phyloP scores from a whole-genome alignment of 2,888 invertebrate species.

The Drosophila falleni region DNA sequence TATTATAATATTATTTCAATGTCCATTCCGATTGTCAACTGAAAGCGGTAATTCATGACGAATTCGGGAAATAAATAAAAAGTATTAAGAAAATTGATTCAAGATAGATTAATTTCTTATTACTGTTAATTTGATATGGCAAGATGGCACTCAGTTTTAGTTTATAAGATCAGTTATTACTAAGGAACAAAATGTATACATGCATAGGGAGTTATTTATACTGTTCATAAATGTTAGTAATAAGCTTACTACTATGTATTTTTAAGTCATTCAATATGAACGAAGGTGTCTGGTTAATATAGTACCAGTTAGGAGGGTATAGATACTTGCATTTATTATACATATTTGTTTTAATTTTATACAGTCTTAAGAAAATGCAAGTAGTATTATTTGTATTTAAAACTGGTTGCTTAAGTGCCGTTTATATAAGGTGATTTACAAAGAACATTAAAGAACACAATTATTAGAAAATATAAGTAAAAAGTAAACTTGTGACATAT shows the following conservation, averaged over 20 bases:
- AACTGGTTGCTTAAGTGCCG: constrained; percentile 30
- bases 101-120: constrained; percentile 23
- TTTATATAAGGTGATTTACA: constrained; percentile 45
- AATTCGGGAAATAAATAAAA: constrained; percentile 42
- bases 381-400: constrained; percentile 37
- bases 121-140: constrained; percentile 42
- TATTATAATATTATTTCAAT: constrained; percentile 82
- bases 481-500: constrained; percentile 11
- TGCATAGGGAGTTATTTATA: constrained; percentile 31
- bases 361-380: constrained; percentile 74
- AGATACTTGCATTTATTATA: constrained; percentile 49
- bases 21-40: constrained; percentile 81
- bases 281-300: constrained; percentile 52
- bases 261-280: constrained; percentile 81
- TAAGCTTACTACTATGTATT: constrained; percentile 42
- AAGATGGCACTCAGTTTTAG: constrained; percentile 36
- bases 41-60: constrained; percentile 65
- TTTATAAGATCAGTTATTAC: constrained; percentile 20
- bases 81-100: constrained; percentile 23
- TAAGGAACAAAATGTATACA: constrained; percentile 27
- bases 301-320: constrained; percentile 32
- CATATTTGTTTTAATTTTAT: constrained; percentile 48
- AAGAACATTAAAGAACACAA: constrained; percentile 31
- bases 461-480: constrained; percentile 25
- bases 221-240: constrained; percentile 27